A percentile compares a stretch with the other conserved stretches of the same genome.
Conservation (phyloP, 2,797 vertebrate genomes). For the Tragopan temminckii region DNA sequence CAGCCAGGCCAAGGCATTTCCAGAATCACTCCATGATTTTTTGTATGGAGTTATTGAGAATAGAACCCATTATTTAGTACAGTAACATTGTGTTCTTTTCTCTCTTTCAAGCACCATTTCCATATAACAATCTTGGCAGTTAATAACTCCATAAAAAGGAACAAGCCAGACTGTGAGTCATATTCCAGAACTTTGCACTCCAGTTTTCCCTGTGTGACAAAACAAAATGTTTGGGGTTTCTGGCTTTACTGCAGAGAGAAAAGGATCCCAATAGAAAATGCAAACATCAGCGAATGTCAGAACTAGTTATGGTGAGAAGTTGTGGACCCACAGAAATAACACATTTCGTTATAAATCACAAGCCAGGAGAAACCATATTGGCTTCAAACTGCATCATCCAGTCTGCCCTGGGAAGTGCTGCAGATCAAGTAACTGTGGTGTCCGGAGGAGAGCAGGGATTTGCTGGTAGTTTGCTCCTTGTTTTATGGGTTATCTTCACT, state of each 20-base stretch:
- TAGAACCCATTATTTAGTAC: slow-evolving; percentile 50
- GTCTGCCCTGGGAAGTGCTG: slow-evolving; percentile 35
- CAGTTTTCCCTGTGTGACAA: slow-evolving; percentile 62
- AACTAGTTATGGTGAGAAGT: slow-evolving; percentile 39
- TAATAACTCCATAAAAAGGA: slow-evolving; percentile 62
- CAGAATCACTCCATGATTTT: slow-evolving; percentile 49
- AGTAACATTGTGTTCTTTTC: slow-evolving; percentile 74
- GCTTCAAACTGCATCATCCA: slow-evolving; percentile 46
- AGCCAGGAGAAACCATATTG: slow-evolving; percentile 57
- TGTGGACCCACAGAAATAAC: slow-evolving; percentile 35
- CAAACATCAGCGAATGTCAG: slow-evolving; percentile 68
- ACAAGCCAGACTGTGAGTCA: slow-evolving; percentile 77
- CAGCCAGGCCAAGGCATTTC: slow-evolving; percentile 34
- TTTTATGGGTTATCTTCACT: slow-evolving; percentile 44
- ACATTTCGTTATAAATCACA: slow-evolving; percentile 36
- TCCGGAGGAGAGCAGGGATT: slow-evolving; percentile 66
- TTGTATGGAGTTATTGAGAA: slow-evolving; percentile 28
- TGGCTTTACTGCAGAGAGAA: slow-evolving; percentile 57
- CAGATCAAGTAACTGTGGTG: slow-evolving; percentile 32
- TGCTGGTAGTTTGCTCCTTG: slow-evolving; percentile 71
- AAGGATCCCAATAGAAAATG: slow-evolving; percentile 63
- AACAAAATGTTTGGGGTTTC: slow-evolving; percentile 72
- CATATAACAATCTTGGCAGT: slow-evolving; percentile 74
- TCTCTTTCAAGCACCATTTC: slow-evolving; percentile 71
- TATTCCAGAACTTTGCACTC: slow-evolving; percentile 74